Base-by-base conservation (phyloP, 2,888 invertebrate species). In the Ornithoptera priamus region DNA sequence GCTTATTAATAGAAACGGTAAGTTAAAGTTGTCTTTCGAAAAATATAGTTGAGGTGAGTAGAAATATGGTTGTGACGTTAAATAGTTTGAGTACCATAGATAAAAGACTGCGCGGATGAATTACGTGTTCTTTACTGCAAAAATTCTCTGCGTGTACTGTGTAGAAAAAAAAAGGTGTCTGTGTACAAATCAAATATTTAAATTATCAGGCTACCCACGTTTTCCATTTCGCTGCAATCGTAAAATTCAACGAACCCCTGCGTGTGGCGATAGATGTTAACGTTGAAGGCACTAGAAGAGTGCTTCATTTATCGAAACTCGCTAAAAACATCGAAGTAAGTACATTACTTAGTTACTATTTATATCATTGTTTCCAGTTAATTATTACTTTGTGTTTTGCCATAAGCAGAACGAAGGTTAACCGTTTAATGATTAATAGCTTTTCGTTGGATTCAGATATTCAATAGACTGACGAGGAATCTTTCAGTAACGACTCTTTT, bases 1-100 rank as follows among this genome's bases (percentile, higher is more conserved):
- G 76, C 10, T 71, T 68, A 5, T 67, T 84, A 22, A 71, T 75
- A 39, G 74, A 82, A 15, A 76, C 78, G 74, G 85, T 84, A 73
- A 42, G 56, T 56, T n/a, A 20, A 20, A 20, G 12, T 46, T 46
- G 1, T 12, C 10, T 46, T 0, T 46, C 15, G 15, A 46, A 15
- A 46, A 12, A 15, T 12, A 7, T 30, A 3, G 30, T 30, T 30
- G 0, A 30, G 30, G 30, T 30, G 3, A 30, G 30, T 3, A 30
- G 30, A 22, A 22, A 22, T 22, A 22, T 22, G 22, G 22, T 22
- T 22, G 22, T 22, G 1, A 22, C 5, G 30, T 30, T 30, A 4
- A 30, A 30, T 30, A 4, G 30, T 30, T 30, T 0, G 30, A 30
- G 30, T 30, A 30, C 3, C 30, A 30, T 30, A 30, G 30, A 30